Evolutionary conservation across 2,888 invertebrate species (phyloP), one percentile per base, ranked within the genome.

Genomic region (Frankliniella intonsa): DNA sequence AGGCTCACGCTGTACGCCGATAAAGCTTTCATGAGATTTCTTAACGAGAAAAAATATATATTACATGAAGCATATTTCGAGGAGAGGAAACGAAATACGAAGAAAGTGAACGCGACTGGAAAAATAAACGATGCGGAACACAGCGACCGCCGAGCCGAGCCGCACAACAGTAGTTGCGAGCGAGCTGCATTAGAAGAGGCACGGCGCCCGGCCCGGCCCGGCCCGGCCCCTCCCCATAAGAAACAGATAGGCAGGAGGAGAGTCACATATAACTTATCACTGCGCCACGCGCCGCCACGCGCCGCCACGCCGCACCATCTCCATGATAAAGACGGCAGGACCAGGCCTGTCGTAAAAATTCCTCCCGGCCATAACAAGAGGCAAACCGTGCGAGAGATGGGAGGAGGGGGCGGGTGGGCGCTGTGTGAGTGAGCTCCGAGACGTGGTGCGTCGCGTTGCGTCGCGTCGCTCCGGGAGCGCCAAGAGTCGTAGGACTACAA

Each of bases 311-410:
- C 7, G 17, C 62, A 62, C n/a, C 62, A 19, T 62, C 62, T n/a
- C 62, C 62, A 62, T 62, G 62, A 62, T 62, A 62, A 62, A 62
- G 62, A 62, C n/a, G 62, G 7, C 62, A n/a, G 62, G 62, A 14
- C 11, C 19, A n/a, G n/a, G n/a, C 17, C 62, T 62, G 62, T 62
- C 62, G 62, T 62, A 62, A 62, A 62, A 14, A 62, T 62, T 62
- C 62, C n/a, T n/a, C 19, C 17, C 62, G 17, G 62, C 62, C 62
- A 62, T 62, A 62, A 62, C 62, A 62, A 62, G 62, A 14, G n/a
- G 62, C 62, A 62, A 62, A 62, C 62, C 62, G 62, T 62, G 62
- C 62, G 62, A 17, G 62, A 62, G 62, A 62, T 62, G 12, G 62
- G 62, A 10, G n/a, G 62, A 5, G 62, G 8, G 62, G 14, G 14